These are phyloP conservation scores for Tetramorium simillimum DNA, from an alignment of 1,140 invertebrate genomes.

Conservation along the genomic window DNA sequence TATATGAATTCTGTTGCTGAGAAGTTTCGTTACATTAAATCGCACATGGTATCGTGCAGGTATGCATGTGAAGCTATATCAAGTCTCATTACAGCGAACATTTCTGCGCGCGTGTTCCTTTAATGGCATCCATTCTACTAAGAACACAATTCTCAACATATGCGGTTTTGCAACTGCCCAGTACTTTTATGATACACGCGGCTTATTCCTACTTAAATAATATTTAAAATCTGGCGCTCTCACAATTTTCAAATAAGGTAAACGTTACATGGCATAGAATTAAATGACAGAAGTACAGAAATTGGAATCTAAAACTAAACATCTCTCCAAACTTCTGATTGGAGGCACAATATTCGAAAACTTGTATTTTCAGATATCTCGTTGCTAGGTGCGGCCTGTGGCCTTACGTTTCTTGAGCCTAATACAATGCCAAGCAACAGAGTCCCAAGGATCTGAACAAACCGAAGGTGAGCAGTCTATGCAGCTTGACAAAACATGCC, in stretches of 20 bases:
- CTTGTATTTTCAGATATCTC: background rate
- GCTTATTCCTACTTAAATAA: background rate
- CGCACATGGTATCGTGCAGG: background rate
- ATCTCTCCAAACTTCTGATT: background rate
- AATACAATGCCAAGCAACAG: too few relatives aligned
- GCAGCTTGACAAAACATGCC: too few relatives aligned
- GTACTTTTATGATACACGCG: background rate
- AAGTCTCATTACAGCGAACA: background rate
- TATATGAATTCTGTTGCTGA: background rate
- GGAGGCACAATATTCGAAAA: background rate
- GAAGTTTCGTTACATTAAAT: background rate
- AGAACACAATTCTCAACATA: background rate
- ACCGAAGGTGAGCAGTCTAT: too few relatives aligned
- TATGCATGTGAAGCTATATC: constrained; percentile 6
- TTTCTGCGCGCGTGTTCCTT: background rate
- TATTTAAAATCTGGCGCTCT: background rate
- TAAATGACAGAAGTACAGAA: background rate
- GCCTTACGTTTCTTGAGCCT: too few relatives aligned
- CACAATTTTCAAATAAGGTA: background rate
- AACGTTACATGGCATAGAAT: background rate
- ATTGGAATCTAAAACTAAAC: background rate
- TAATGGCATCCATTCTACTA: background rate
- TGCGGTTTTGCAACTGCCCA: background rate
- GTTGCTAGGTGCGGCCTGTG: background rate
- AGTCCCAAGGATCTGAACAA: too few relatives aligned